Conservation (phyloP, 2,797 vertebrate species). For the Alosa sapidissima region DNA sequence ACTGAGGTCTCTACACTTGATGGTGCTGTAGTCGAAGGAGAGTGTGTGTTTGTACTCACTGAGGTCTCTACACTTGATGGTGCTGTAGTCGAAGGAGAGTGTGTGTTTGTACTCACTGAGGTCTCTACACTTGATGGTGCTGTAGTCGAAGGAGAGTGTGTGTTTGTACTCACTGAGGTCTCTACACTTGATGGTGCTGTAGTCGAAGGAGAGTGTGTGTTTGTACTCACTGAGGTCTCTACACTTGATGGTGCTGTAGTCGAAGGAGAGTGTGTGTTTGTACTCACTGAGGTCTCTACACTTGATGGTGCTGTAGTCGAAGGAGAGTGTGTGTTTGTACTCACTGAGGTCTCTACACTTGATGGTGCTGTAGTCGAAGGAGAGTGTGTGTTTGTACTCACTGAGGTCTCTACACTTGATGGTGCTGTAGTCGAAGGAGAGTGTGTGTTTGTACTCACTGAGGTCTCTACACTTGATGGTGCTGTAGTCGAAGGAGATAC, state of each 20-base stretch:
- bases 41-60: no score
- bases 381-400: constrained; percentile 86
- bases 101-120: constrained; percentile 90
- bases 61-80: no score
- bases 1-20: no score
- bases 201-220: no score
- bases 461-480: constrained; percentile 99
- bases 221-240: constrained; percentile 98
- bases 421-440: constrained; percentile 98
- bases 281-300: constrained; percentile 99
- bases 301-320: constrained; percentile 99
- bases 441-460: constrained; percentile 85
- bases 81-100: no score
- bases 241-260: constrained; percentile 99
- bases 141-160: constrained; percentile 92
- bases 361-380: constrained; percentile 98
- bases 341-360: constrained; percentile 99
- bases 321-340: constrained; percentile 87
- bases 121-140: constrained; percentile 99
- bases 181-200: no score
- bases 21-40: no score
- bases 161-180: constrained; percentile 94
- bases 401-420: constrained; percentile 99
- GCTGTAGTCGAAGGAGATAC: constrained; percentile 98
- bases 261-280: constrained; percentile 85